phyloP scores from a whole-genome alignment of 2,797 vertebrate species.

The Channallabes apus region DNA sequence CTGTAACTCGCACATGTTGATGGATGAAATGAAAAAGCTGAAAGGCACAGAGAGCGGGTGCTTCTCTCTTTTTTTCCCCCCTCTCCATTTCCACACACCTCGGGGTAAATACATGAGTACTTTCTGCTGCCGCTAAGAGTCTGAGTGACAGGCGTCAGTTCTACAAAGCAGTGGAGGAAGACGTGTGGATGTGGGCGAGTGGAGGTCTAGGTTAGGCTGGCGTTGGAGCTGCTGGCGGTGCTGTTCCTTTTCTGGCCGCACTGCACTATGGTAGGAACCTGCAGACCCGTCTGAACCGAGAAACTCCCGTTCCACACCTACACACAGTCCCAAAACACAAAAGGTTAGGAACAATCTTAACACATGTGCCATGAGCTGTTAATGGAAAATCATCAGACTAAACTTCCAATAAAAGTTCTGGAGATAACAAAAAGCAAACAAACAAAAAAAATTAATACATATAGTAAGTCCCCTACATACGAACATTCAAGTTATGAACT shows the following conservation, averaged over 20 bases:
- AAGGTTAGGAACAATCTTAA: not conserved
- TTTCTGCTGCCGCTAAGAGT: slow-evolving; percentile 32
- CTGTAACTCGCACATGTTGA: slow-evolving; percentile 13
- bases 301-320: slow-evolving; percentile 97
- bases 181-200: not conserved
- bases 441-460: too few species aligned
- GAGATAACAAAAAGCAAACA: too few species aligned
- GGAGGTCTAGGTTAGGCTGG: slow-evolving; percentile 84
- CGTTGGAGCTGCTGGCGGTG: slow-evolving; percentile 90
- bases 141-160: slow-evolving; percentile 39
- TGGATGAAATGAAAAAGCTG: slow-evolving; percentile 51
- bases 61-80: not conserved
- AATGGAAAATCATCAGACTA: too few species aligned
- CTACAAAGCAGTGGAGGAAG: slow-evolving; percentile 38
- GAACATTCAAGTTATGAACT: too few species aligned
- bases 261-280: slow-evolving; percentile 87
- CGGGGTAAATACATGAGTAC: not conserved
- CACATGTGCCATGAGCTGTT: not conserved
- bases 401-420: not conserved
- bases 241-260: slow-evolving; percentile 91
- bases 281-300: slow-evolving; percentile 86
- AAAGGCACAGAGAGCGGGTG: slow-evolving; percentile 75
- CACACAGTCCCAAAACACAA: not conserved
- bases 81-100: not conserved
- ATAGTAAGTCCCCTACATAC: too few species aligned